Base-by-base conservation (phyloP, 2,888 invertebrate genomes). In the Chesias legatella region DNA sequence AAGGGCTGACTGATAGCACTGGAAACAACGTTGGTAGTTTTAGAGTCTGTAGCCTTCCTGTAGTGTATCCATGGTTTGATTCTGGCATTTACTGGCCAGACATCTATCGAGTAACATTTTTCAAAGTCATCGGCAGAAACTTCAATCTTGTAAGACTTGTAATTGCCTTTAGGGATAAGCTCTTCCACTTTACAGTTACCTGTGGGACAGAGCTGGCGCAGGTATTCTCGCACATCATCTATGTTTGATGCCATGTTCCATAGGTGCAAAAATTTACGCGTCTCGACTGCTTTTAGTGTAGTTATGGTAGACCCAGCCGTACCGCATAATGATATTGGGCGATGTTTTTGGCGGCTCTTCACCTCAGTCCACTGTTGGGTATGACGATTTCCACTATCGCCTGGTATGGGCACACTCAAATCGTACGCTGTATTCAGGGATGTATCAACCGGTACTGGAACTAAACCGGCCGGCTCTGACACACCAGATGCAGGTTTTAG, bases 241-340 rank as follows among this genome's bases (percentile, higher is more conserved):
- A 34, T 33, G 4, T 13, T 17, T 0, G 57, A 60, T 5, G 25
- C 51, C 60, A 60, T 57, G n/a, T 57, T 60, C 55, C 56, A 59
- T 0, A 57, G 25, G 9, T 56, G 57, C 0, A 57, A 9, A 20
- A 36, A 44, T 24, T 49, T 55, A 0, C 48, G 37, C 0, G 43
- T 25, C 6, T 57, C 56, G 0, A 53, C 53, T 1, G 37, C 37
- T 11, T 31, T 37, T 1, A 37, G 7, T 0, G 29, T 29, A 1
- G 29, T 36, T 9, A 33, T 23, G 0, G 23, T 7, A 2, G 40
- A 39, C 0, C 37, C 42, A 1, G 47, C 51, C 1, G 37, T 28
- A 1, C 46, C 35, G n/a, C 24, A 28, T 3, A 41, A 10, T 1
- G 38, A 47, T 1, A 23, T 30, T 8, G 25, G 31, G 5, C 22